Percentiles rank a stretch among this genome's conserved stretches.
These are phyloP conservation scores for Ischnus inquisitorius DNA, from an alignment of 2,888 invertebrate species.

Conservation along the genomic window DNA sequence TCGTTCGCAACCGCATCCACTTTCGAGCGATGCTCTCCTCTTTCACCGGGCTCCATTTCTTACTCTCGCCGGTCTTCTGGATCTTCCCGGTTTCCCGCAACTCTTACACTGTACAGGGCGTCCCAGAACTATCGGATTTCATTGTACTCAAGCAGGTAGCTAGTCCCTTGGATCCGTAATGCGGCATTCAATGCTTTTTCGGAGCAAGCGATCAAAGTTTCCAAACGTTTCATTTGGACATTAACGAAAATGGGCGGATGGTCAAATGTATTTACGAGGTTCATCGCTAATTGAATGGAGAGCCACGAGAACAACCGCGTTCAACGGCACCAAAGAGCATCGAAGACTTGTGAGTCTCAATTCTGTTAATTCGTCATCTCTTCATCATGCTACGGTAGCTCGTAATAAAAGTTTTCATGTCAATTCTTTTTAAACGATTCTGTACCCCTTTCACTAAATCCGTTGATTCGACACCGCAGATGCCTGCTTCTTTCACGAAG, in stretches of 20 bases:
- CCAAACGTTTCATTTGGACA: too few species aligned
- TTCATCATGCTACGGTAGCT: not conserved
- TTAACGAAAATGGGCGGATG: too few species aligned
- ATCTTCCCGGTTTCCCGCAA: constrained; percentile 53
- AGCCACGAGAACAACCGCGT: too few species aligned
- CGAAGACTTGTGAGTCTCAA: not conserved
- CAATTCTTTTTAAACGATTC: constrained; percentile 6
- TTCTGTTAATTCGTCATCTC: not conserved
- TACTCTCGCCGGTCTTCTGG: constrained; percentile 50
- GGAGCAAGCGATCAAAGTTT: not conserved
- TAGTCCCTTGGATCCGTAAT: not conserved
- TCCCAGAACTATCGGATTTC: constrained; percentile 3
- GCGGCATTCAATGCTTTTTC: not conserved
- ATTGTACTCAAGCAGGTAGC: too few species aligned
- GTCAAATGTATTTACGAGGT: too few species aligned
- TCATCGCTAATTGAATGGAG: too few species aligned
- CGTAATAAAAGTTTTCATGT: too few species aligned
- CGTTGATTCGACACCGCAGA: not conserved
- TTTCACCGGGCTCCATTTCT: constrained; percentile 51
- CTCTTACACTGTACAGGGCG: constrained; percentile 38
- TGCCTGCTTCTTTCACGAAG: not conserved
- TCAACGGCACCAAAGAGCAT: too few species aligned
- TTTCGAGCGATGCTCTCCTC: constrained; percentile 55
- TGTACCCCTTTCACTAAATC: constrained; percentile 2
- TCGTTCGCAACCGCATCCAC: constrained; percentile 42